A percentile compares a stretch with the other conserved stretches of the same genome.
Evolutionary conservation across 2,888 invertebrate genomes (phyloP).

Genomic region (Rhagonycha fulva): DNA sequence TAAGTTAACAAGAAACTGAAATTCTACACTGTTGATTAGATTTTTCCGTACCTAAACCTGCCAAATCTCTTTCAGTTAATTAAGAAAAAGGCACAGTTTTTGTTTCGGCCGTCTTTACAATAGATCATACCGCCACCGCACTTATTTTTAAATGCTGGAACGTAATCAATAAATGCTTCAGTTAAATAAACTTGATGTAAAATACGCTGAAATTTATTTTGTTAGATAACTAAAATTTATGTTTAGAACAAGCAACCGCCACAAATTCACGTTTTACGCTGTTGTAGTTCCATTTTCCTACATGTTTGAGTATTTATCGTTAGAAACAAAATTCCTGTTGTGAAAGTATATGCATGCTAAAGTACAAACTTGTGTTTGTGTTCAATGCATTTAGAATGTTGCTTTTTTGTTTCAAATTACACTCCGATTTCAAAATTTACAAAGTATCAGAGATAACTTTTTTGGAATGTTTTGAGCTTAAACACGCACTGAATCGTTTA

Average conservation of each 20-base stretch:
- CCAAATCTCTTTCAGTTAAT: no score
- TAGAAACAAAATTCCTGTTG: slow-evolving; percentile 3
- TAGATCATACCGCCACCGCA: background rate
- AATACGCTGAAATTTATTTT: background rate
- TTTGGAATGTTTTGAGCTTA: background rate
- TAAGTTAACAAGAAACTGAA: background rate
- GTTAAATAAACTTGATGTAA: background rate
- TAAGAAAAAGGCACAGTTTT: no score
- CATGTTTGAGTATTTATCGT: background rate
- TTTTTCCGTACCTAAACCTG: no score
- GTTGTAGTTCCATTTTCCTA: background rate
- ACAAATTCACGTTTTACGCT: background rate
- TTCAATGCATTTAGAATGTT: slow-evolving; percentile 20
- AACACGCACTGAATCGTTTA: background rate
- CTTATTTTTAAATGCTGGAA: background rate
- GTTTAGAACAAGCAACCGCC: background rate
- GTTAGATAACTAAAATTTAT: background rate
- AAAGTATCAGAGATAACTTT: background rate
- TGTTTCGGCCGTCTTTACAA: no score
- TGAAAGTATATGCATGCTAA: slow-evolving; percentile 16
- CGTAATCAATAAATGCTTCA: background rate
- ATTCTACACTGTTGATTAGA: no score
- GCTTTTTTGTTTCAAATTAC: slow-evolving; percentile 7
- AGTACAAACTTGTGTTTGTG: slow-evolving; percentile 25
- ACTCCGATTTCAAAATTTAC: background rate